Evolutionary conservation across 2,797 vertebrate species (phyloP), one percentile per base, ranked within the genome.

Genomic region (Tiaroga cobitis): DNA sequence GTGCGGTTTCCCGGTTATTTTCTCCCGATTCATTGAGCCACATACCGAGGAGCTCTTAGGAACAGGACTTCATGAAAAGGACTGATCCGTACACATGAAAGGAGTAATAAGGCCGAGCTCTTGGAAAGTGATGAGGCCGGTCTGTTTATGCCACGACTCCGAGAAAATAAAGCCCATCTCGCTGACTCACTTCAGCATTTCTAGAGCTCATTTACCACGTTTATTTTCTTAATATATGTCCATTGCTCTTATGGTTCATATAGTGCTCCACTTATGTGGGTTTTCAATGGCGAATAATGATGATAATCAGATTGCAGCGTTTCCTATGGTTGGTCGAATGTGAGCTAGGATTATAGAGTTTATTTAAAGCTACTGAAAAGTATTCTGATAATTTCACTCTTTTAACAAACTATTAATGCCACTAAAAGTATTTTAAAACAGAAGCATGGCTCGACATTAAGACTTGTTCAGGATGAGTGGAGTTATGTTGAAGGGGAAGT

Each of bases 71-170:
- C 32, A 39, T 32, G 21, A 65, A 43, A 68, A 81, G 79, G 21
- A 70, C 79, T 51, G 24, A 68, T 80, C 29, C 21, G 41, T 51
- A 81, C 37, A 26, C 46, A 54, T 81, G 49, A 72, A 54, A 51
- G 21, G 79, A 81, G 39, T 80, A 51, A 49, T 68, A 39, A 41
- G 15, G 37, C 41, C 2, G 29, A 80, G 37, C 79, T 80, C 79
- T 80, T 80, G 63, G 51, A 37, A 51, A 54, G 79, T 81, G 63
- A 51, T 51, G 21, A 81, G 79, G 41, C 15, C 63, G 8, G 79
- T 69, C 26, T n/a, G 37, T 82, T 82, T 56, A 26, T 51, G 24
- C 24, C 46, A 70, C 39, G 80, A 81, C 49, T 70, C 80, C 32
- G 51, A 82, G 80, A 59, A 56, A 56, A 72, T 61, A 43, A 72